A percentile compares a stretch with the other conserved stretches of the same genome.
Evolutionary conservation across 2,113 vertebrate species (phyloP).

Genomic region (Actenoides hombroni): DNA sequence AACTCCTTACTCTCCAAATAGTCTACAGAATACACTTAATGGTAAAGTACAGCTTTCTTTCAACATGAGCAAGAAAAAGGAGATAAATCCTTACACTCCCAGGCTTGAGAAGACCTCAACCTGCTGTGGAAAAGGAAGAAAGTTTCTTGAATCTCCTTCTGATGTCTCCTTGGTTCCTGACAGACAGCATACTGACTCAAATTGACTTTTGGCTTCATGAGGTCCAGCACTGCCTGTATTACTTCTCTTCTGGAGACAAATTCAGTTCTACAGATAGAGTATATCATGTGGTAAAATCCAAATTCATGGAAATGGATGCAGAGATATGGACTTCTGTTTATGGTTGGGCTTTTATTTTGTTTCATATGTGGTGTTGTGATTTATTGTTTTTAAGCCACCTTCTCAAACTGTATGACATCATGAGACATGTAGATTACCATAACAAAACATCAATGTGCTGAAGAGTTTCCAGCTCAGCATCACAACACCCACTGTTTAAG

Average conservation of each 20-base stretch:
- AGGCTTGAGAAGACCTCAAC: neutral
- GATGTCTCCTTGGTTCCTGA: neutral
- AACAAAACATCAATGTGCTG: neutral
- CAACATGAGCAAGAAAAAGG: neutral
- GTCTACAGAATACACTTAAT: constrained; percentile 26
- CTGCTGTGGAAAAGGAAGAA: neutral
- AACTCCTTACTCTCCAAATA: constrained; percentile 17
- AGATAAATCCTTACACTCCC: constrained; percentile 10
- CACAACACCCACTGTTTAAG: neutral
- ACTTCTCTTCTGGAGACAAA: neutral
- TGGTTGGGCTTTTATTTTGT: neutral
- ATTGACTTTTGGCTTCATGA: neutral
- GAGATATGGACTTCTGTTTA: neutral
- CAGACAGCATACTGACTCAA: neutral
- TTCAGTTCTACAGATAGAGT: neutral
- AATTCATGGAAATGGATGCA: neutral
- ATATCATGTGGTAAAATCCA: neutral
- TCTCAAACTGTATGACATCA: neutral
- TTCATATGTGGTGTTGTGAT: neutral
- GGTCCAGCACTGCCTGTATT: too few species aligned
- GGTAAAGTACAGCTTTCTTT: constrained; percentile 41
- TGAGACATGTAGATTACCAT: fast-evolving
- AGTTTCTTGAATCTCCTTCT: neutral
- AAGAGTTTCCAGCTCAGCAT: neutral
- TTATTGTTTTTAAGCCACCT: neutral